Conservation (phyloP, 2,113 vertebrate genomes). For the Pogona vitticeps region DNA sequence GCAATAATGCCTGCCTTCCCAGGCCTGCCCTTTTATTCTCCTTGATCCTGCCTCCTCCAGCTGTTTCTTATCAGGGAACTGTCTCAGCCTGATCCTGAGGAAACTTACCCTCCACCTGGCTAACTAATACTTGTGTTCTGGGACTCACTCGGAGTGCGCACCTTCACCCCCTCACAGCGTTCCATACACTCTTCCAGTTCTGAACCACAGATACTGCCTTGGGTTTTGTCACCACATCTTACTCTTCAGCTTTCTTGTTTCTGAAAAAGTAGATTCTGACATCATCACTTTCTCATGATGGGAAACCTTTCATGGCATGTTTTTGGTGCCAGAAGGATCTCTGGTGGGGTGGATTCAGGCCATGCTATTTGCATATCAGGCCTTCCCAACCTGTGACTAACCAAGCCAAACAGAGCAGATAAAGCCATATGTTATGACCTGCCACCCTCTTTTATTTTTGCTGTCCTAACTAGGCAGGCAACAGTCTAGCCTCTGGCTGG, state of each 20-base stretch:
- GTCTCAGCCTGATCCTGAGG: too few species aligned
- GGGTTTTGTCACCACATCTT: neutral
- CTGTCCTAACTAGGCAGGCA: neutral
- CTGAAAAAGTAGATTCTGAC: neutral
- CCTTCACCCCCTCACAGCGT: too few species aligned
- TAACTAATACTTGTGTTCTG: too few species aligned
- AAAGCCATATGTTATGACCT: neutral
- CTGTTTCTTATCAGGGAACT: too few species aligned
- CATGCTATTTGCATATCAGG: neutral
- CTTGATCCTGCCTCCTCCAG: too few species aligned
- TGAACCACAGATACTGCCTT: neutral
- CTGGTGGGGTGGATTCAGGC: neutral
- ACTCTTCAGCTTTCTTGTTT: neutral
- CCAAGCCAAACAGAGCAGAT: neutral
- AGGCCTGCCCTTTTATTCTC: too few species aligned
- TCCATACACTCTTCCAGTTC: neutral
- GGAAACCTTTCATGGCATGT: too few species aligned
- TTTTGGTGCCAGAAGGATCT: too few species aligned
- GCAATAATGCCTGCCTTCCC: too few species aligned
- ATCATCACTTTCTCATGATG: too few species aligned
- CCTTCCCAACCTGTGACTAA: neutral
- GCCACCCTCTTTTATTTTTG: neutral
- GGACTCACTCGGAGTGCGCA: too few species aligned
- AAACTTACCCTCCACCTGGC: too few species aligned
- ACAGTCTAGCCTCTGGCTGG: neutral